These are phyloP conservation scores for Dexiosoma caninum DNA, from an alignment of 2,888 invertebrate genomes.

Conservation along the genomic window DNA sequence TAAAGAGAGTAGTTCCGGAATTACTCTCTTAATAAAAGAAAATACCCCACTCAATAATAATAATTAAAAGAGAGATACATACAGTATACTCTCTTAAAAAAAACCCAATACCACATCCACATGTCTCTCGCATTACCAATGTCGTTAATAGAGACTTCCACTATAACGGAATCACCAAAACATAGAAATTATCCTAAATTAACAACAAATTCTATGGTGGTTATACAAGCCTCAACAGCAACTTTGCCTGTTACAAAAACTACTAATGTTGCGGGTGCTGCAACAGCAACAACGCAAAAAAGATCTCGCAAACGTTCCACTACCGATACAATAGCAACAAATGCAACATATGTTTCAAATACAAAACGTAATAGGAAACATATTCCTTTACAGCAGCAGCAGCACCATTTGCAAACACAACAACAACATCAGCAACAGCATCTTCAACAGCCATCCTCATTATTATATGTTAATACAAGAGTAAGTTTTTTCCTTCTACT, in stretches of 20 bases:
- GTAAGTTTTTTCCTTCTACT: conserved; percentile 42
- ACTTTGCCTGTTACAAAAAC: conserved; percentile 40
- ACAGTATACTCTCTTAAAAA: conserved; percentile 22
- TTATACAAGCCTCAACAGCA: conserved; percentile 71
- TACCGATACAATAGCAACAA: conserved; percentile 54
- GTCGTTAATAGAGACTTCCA: conserved; percentile 62
- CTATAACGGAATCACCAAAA: conserved; percentile 57
- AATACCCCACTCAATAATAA: neutral
- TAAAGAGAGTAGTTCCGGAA: neutral
- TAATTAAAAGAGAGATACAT: neutral
- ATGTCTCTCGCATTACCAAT: conserved; percentile 63
- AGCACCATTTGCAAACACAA: conserved; percentile 55
- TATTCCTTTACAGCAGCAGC: conserved; percentile 62
- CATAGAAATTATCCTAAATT: conserved; percentile 60
- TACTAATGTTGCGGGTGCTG: conserved; percentile 22
- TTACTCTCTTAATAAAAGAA: neutral
- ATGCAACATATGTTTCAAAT: conserved; percentile 44
- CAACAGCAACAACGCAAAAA: conserved; percentile 63
- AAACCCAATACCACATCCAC: neutral
- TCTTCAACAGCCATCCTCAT: conserved; percentile 41
- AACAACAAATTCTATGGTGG: conserved; percentile 61
- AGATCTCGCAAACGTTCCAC: conserved; percentile 64
- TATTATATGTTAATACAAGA: conserved; percentile 58
- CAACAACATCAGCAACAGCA: conserved; percentile 58
- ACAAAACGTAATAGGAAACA: conserved; percentile 61